Evolutionary conservation across 53 echinoderm and acorn worm genomes (phyloP), one percentile per base, ranked within the genome.

Genomic region (Temnopleurus reevesii): DNA sequence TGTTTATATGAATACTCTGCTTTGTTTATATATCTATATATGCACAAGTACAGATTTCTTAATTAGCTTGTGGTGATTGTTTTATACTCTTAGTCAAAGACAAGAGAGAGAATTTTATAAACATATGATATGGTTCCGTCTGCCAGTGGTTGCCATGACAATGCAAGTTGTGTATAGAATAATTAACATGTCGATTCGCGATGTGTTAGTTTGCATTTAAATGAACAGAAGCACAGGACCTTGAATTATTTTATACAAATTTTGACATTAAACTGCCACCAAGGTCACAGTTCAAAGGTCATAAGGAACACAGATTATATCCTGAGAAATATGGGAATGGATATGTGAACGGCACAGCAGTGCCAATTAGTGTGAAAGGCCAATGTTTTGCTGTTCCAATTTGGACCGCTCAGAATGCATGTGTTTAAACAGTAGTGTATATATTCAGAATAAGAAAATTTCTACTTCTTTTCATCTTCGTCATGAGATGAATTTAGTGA

Each of bases 21-120:
- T 87, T 66, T 87, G 88, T 87, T 71, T 65, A 71, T 87, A 87
- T 87, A 28, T 87, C 88, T 87, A 66, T 87, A 87, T 87, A 87
- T 87, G 88, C 88, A 87, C 88, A 49, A 71, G 49, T 87, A 30
- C 46, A 87, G 53, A 66, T 71, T 47, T 31, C 53, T 66, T 36
- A 21, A 47, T 45, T 87, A 66, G 71, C 46, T 59, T 45, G 25
- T 87, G 71, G 53, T 29, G 49, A 36, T 71, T 66, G 71, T 87
- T 87, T 86, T 87, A 87, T 87, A 87, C 88, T 87, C 35, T 65
- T 66, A 77, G 30, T 51, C 59, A 13, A 21, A 87, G 49, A 87
- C 51, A 61, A 87, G 46, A 87, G 54, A 87, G 45, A 86, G 43
- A 85, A 58, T 85, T 59, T 25, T 87, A 51, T 66, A 71, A 71